A percentile compares a stretch with the other conserved stretches of the same genome.
phyloP scores from a whole-genome alignment of 2,113 vertebrate species.

The Pollachius pollachius region DNA sequence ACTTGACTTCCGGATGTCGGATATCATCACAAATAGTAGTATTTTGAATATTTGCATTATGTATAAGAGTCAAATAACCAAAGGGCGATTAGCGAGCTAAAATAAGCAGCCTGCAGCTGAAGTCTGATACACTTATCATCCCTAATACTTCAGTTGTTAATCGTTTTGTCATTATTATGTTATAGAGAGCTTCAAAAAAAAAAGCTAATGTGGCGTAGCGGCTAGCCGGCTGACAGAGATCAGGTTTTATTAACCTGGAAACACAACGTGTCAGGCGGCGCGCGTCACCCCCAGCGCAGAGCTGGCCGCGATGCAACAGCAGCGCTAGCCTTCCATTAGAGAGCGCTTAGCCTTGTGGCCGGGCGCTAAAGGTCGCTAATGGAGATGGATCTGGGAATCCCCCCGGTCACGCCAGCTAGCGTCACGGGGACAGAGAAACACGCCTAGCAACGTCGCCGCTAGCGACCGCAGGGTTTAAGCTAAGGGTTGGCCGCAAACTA shows the following conservation, averaged over 20 bases:
- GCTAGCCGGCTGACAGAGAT: background rate
- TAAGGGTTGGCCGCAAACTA: too few species aligned
- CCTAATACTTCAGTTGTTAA: too few species aligned
- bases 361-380: conserved; percentile 42
- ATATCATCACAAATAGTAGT: too few species aligned
- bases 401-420: conserved; percentile 7
- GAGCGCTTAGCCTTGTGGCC: conserved; percentile 40
- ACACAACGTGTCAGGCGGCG: conserved; percentile 12
- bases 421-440: conserved; percentile 42
- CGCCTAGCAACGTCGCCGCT: background rate
- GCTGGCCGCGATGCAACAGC: conserved; percentile 14
- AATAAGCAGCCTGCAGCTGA: too few species aligned
- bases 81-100: too few species aligned
- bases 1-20: too few species aligned
- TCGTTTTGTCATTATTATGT: too few species aligned
- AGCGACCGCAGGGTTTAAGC: too few species aligned
- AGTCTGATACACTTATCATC: too few species aligned
- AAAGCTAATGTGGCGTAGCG: background rate
- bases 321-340: conserved; percentile 48
- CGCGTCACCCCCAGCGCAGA: background rate
- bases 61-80: too few species aligned
- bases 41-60: too few species aligned
- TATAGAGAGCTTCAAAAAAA: too few species aligned
- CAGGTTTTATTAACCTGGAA: conserved; percentile 7
- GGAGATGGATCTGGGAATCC: conserved; percentile 40